Conservation (phyloP, 2,888 invertebrate species). For the Smittia sp. region DNA sequence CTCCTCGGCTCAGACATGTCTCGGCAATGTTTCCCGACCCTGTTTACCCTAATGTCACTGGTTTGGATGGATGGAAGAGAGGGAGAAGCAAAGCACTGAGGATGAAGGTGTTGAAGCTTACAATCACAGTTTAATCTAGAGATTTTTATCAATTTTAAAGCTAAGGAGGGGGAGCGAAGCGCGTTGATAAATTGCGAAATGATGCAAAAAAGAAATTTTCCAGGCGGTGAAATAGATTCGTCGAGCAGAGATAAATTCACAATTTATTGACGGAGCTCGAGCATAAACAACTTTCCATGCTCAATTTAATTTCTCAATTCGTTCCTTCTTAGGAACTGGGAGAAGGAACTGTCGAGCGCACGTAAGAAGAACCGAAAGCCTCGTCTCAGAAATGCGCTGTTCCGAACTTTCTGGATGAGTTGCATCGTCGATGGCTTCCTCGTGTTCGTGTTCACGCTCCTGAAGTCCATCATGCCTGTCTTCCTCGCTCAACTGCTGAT, state of each 20-base stretch:
- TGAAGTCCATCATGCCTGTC: conserved; percentile 51
- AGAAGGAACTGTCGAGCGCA: conserved; percentile 60
- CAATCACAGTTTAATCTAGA: conserved; percentile 1
- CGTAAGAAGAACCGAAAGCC: conserved; percentile 60
- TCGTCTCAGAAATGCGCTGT: conserved; percentile 63
- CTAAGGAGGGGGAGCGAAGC: background rate
- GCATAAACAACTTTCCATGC: background rate
- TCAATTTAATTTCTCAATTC: conserved; percentile 11
- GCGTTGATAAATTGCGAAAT: conserved; percentile 5
- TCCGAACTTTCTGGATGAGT: conserved; percentile 66
- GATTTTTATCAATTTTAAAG: conserved; percentile 11
- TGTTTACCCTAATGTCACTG: no score
- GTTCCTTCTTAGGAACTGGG: conserved; percentile 62
- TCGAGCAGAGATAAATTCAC: background rate
- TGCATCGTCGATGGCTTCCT: conserved; percentile 64
- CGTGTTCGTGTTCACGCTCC: conserved; percentile 53
- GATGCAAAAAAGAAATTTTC: no score
- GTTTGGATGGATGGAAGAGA: background rate
- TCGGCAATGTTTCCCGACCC: no score
- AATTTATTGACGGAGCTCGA: background rate
- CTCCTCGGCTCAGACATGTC: no score
- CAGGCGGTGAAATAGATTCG: background rate
- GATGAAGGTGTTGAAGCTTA: conserved; percentile 10
- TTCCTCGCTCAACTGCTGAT: conserved; percentile 51
- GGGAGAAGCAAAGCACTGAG: background rate